Base-by-base conservation (phyloP, 2,888 invertebrate genomes). In the Blastobasis adustella region DNA sequence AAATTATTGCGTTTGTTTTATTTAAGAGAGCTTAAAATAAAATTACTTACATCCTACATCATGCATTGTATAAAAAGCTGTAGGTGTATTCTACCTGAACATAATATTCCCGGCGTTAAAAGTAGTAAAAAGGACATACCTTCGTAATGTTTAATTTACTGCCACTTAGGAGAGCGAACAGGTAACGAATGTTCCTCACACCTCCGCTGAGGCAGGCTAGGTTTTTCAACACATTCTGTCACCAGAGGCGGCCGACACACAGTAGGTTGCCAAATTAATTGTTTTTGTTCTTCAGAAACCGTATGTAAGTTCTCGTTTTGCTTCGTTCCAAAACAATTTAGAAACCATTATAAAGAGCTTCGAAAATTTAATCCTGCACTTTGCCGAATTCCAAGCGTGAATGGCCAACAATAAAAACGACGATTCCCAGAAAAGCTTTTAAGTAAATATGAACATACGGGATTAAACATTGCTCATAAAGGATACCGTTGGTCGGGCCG, bases 1-100 rank as follows among this genome's bases (percentile, higher is more conserved):
- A 88, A 88, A 88, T 87, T 80, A 82, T 65, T 70, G 63, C 70
- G 76, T 82, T 76, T 61, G 73, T 79, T 75, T 67, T 53, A 60
- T 56, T 54, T 51, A 37, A 48, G 6, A n/a, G 4, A 36, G 37
- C 46, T 37, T 36, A 37, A 41, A 41, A n/a, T 44, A 6, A 44
- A 8, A 6, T 1, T 44, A n/a, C 44, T 44, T 44, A 37, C 10
- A 7, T 37, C 45, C 38, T 45, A 1, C 23, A 23, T 23, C 23
- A 23, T 23, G 23, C 3, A 23, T 23, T 23, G 23, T 23, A 23
- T 23, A 23, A 23, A 23, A 1, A 23, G 23, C 23, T 23, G 23
- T 23, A 23, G 23, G 3, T 1, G 23, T 23, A 23, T 2, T 23
- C 1, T 3, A 23, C 23, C 23, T 23, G 23, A 23, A 23, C 23